Evolutionary conservation across 1,140 invertebrate genomes (phyloP), one percentile per base, ranked within the genome.

Genomic region (Arion vulgaris): DNA sequence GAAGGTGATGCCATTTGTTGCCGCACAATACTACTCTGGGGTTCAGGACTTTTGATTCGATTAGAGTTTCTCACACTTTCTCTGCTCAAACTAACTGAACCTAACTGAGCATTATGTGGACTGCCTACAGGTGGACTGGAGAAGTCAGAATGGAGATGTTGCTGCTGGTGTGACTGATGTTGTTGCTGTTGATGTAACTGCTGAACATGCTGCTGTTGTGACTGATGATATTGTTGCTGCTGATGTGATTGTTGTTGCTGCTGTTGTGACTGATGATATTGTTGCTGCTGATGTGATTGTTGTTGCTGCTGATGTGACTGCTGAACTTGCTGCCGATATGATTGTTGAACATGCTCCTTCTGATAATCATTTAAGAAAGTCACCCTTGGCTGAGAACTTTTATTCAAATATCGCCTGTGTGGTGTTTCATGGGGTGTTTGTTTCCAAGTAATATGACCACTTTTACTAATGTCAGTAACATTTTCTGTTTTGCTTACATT

Each of bases 1-100:
- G n/a, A 39, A 80, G 81, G 41, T 86, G 81, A 32, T 81, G 57
- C 53, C 72, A 53, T 32, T 73, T 77, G 32, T 38, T 82, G 36
- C 80, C 73, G 72, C 81, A n/a, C n/a, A n/a, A 45, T 19, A 62
- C 77, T 75, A 38, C 71, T 66, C 79, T 82, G 49, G 49, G 81
- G 17, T 68, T 23, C 41, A 79, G 75, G 68, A 32, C 62, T 19
- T 69, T 41, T 62, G 75, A 7, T 28, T 73, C 74, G n/a, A 76
- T 53, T 19, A 69, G 78, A 69, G 83, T 85, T 68, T 81, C 73
- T 45, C 73, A 57, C 26, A 51, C 41, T 51, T 66, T 41, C 23
- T 69, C 32, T 77, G 72, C 72, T 41, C 62, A 53, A 66, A 72
- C 5, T 45, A 15, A 51, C 41, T 49, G 71, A 17, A 39, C 45